These are phyloP conservation scores for Acrobasis repandana DNA, from an alignment of 2,888 invertebrate species.

Conservation along the genomic window DNA sequence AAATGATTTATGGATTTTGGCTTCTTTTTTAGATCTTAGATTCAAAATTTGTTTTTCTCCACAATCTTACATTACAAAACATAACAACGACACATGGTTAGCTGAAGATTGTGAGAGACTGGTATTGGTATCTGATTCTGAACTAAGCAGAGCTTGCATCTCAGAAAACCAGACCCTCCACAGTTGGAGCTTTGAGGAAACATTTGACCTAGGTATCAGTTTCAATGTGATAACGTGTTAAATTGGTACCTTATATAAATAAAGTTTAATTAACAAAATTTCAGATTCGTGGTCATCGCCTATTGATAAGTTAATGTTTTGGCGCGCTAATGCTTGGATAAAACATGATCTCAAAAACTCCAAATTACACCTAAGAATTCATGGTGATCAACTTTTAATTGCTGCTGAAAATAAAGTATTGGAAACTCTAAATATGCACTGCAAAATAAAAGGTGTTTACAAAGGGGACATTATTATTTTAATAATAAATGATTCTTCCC, in stretches of 20 bases:
- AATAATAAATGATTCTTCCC: conserved; percentile 35
- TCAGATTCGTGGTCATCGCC: conserved; percentile 45
- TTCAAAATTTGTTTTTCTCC: no score
- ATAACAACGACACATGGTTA: no score
- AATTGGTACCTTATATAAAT: not conserved
- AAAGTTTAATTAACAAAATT: conserved; percentile 21
- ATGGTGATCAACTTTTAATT: conserved; percentile 62
- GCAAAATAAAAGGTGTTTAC: conserved; percentile 64
- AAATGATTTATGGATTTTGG: no score
- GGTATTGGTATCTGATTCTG: no score
- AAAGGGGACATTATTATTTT: conserved; percentile 64
- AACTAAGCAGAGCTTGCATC: no score
- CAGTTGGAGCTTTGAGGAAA: no score
- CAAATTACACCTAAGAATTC: conserved; percentile 45
- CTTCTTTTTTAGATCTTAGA: no score
- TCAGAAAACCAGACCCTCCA: no score
- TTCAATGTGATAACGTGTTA: no score
- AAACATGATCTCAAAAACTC: conserved; percentile 45
- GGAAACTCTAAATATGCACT: conserved; percentile 59
- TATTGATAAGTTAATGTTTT: conserved; percentile 64
- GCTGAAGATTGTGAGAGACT: no score
- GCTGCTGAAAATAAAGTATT: conserved; percentile 52
- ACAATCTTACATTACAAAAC: no score
- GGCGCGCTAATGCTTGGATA: conserved; percentile 55
- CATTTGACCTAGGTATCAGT: no score